Percentiles rank a stretch among this genome's conserved stretches.
Conservation (phyloP, 2,113 vertebrate genomes). For the Indicator maculatus region DNA sequence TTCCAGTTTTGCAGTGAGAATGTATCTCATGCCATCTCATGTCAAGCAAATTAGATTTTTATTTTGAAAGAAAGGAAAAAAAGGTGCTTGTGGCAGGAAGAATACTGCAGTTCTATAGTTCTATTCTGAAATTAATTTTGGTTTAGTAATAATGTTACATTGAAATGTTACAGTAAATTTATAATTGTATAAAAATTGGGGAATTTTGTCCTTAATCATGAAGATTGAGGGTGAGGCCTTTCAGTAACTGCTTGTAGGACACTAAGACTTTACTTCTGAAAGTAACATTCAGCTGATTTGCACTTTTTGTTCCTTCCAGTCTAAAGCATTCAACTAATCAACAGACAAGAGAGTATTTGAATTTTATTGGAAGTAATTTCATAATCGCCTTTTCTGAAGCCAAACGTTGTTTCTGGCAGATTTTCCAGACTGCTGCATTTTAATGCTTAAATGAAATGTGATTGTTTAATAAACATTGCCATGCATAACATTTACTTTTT, state of each 20-base stretch:
- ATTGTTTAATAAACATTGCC: conserved; percentile 70
- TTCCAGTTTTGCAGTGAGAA: conserved; percentile 40
- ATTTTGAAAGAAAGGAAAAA: not conserved
- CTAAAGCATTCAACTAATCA: conserved; percentile 71
- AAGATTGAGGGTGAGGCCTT: conserved; percentile 57
- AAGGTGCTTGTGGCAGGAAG: conserved; percentile 24
- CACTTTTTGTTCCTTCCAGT: conserved; percentile 63
- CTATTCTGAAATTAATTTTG: conserved; percentile 46
- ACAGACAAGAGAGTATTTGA: conserved; percentile 53
- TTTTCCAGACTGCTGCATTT: conserved; percentile 66
- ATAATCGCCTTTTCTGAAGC: conserved; percentile 71
- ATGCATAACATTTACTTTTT: conserved; percentile 64
- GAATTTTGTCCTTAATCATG: conserved; percentile 49
- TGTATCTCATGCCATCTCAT: conserved; percentile 51
- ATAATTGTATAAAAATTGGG: conserved; percentile 41
- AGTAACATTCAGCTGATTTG: conserved; percentile 60
- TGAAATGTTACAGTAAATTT: conserved; percentile 52
- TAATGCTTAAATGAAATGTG: conserved; percentile 74
- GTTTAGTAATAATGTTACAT: conserved; percentile 37
- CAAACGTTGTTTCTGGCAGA: conserved; percentile 71
- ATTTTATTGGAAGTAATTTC: conserved; percentile 65
- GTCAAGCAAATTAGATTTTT: conserved; percentile 26
- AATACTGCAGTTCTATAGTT: conserved; percentile 49
- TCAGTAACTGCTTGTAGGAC: conserved; percentile 64
- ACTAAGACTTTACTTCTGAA: conserved; percentile 57